Evolutionary conservation across 2,888 invertebrate genomes (phyloP).

Genomic region (Petrophora chlorosata): DNA sequence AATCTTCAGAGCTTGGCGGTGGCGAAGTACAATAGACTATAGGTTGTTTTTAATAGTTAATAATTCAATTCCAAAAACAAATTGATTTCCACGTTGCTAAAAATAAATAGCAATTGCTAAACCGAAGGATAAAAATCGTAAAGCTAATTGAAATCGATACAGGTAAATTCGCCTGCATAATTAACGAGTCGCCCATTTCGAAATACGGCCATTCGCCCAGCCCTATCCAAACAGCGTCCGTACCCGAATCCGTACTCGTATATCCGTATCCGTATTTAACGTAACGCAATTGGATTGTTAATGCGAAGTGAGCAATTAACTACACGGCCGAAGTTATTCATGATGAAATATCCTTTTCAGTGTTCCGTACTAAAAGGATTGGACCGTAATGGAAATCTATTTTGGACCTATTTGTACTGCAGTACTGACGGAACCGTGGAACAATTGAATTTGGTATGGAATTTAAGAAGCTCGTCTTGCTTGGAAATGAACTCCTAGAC

Average conservation of each 20-base stretch:
- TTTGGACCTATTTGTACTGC: conserved; percentile 1
- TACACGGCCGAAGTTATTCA: conserved; percentile 10
- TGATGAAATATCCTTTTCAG: conserved; percentile 16
- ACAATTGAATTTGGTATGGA: no score
- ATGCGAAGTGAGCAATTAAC: conserved; percentile 8
- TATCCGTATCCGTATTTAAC: conserved; percentile 10
- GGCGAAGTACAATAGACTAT: no score
- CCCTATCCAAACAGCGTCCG: neutral
- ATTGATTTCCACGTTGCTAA: no score
- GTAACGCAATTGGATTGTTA: conserved; percentile 9
- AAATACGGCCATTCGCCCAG: neutral
- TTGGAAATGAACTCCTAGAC: no score
- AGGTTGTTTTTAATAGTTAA: no score
- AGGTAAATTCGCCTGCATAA: no score
- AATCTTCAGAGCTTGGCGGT: no score
- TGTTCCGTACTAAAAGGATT: conserved; percentile 8
- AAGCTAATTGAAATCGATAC: no score
- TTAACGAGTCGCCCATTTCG: neutral
- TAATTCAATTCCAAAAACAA: no score
- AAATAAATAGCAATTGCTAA: no score
- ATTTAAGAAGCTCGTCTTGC: no score
- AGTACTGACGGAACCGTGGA: neutral
- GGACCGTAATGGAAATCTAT: conserved; percentile 20
- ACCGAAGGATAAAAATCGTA: no score
- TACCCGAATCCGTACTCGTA: neutral